A percentile compares a stretch with the other conserved stretches of the same genome.
Evolutionary conservation across 37 sponge, comb jelly and placozoan species (phyloP).

Genomic region (Axinella damicornis): DNA sequence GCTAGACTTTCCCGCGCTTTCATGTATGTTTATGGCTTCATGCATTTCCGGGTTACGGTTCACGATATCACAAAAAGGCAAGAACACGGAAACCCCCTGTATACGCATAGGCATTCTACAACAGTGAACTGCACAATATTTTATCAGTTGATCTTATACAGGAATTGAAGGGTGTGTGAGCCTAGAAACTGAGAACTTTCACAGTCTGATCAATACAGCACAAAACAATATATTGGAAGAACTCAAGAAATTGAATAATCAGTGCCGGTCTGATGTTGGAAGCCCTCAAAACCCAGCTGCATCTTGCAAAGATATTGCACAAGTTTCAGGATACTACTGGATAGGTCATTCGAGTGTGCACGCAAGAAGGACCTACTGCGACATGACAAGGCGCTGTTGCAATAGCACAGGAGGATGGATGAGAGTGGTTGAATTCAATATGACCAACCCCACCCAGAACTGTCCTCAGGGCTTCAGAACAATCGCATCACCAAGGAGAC

Average conservation of each 20-base stretch:
- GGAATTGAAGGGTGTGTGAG: no score
- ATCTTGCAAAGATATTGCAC: neutral
- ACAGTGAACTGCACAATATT: neutral
- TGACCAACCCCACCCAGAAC: conserved; percentile 9
- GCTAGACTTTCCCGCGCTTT: no score
- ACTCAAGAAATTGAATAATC: no score
- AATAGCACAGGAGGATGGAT: conserved; percentile 26
- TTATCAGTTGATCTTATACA: no score
- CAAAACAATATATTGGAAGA: no score
- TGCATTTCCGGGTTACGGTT: no score
- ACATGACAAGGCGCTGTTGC: conserved; percentile 2
- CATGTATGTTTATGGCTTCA: no score
- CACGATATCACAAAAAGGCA: no score
- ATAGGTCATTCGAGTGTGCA: neutral
- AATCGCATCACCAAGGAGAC: neutral
- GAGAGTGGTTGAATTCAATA: conserved; percentile 42
- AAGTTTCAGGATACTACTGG: conserved; percentile 24
- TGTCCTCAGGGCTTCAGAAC: conserved; percentile 22
- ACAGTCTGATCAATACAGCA: no score
- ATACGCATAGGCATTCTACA: no score
- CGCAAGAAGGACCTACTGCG: conserved; percentile 7
- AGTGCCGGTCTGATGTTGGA: neutral
- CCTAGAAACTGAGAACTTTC: no score
- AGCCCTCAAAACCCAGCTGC: conserved; percentile 1
- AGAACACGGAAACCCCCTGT: no score